phyloP scores from a whole-genome alignment of 2,113 vertebrate species.

The Albula glossodonta region DNA sequence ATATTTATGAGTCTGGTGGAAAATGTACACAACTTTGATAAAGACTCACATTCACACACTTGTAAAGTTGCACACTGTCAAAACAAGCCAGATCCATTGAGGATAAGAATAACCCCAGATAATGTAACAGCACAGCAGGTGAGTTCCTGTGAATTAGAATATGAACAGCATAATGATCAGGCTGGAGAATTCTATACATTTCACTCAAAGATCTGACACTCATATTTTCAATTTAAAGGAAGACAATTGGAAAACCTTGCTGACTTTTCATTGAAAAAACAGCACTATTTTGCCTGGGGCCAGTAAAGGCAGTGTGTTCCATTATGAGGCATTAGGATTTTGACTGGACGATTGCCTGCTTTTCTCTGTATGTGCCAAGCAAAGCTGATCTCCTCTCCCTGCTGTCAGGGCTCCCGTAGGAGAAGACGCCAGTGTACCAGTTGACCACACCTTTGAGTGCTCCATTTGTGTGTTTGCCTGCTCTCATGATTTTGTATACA shows the following conservation, averaged over 20 bases:
- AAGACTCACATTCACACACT: constrained; percentile 18
- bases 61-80: constrained; percentile 28
- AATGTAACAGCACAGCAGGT: constrained; percentile 18
- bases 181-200: neutral
- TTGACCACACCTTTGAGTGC: neutral
- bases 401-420: neutral
- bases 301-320: neutral
- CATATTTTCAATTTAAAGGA: neutral
- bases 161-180: neutral
- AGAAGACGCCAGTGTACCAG: neutral
- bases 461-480: neutral
- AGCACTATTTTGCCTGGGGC: neutral
- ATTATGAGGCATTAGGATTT: neutral
- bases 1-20: constrained; percentile 42
- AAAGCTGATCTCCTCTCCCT: neutral
- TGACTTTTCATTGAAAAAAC: neutral
- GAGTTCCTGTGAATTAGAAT: constrained; percentile 27
- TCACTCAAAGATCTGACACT: neutral
- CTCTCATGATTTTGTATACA: neutral
- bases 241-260: neutral
- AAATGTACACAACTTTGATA: constrained; percentile 37
- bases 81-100: constrained; percentile 37
- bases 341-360: neutral
- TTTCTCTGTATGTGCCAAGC: neutral
- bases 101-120: constrained; percentile 29